A percentile compares a stretch with the other conserved stretches of the same genome.
Conservation (phyloP, 2,113 vertebrate genomes). For the Siniperca chuatsi region DNA sequence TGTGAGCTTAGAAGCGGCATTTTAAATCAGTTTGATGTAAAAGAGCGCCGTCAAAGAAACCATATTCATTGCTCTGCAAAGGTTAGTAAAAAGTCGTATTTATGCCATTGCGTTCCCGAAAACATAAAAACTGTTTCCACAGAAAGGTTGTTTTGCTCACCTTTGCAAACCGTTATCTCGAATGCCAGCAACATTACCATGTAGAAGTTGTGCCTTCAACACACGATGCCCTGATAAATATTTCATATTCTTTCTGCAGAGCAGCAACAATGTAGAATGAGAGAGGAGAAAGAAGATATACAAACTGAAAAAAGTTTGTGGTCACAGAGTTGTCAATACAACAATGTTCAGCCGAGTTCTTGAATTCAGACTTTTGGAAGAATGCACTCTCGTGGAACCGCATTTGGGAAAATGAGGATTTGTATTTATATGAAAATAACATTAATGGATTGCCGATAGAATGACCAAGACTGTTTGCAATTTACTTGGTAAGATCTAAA, state of each 20-base stretch:
- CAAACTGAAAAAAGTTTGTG: slow-evolving; percentile 69
- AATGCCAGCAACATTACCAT: slow-evolving; percentile 73
- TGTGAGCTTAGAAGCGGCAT: slow-evolving; percentile 62
- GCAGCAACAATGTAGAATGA: slow-evolving; percentile 70
- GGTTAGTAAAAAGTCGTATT: slow-evolving; percentile 63
- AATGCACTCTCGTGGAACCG: slow-evolving; percentile 43
- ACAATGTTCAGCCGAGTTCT: slow-evolving; percentile 59
- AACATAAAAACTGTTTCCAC: slow-evolving; percentile 55
- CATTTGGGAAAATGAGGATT: slow-evolving; percentile 53
- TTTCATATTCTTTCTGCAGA: slow-evolving; percentile 82
- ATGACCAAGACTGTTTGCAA: slow-evolving; percentile 60
- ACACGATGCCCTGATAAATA: slow-evolving; percentile 82
- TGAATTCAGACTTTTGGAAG: slow-evolving; percentile 53
- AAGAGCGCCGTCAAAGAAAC: slow-evolving; percentile 53
- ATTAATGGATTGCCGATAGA: slow-evolving; percentile 69
- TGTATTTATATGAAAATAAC: slow-evolving; percentile 67
- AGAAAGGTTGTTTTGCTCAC: slow-evolving; percentile 72
- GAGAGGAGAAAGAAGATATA: slow-evolving; percentile 64
- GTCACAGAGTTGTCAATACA: slow-evolving; percentile 73
- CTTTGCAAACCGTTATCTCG: slow-evolving; percentile 73
- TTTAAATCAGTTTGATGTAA: slow-evolving; percentile 68
- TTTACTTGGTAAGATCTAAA: slow-evolving; percentile 62
- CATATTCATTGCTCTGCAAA: slow-evolving; percentile 51
- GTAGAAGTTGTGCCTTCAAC: slow-evolving; percentile 73
- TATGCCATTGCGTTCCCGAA: slow-evolving; percentile 48